Conservation (phyloP, 2,888 invertebrate species). For the Terebella lapidaria region DNA sequence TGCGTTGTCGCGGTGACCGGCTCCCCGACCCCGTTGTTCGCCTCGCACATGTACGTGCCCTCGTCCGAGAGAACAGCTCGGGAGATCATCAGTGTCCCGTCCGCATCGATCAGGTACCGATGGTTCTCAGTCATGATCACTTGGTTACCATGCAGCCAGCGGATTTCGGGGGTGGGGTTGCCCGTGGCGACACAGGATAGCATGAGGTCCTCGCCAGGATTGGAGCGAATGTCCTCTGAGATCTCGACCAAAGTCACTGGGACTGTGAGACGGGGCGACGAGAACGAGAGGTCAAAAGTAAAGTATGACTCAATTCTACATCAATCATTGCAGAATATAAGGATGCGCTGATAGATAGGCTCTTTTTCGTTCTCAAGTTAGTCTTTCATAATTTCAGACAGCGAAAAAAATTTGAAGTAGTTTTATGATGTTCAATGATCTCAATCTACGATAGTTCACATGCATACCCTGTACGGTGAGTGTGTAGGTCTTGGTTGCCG, state of each 20-base stretch:
- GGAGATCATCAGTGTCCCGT: slow-evolving; percentile 50
- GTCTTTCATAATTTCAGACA: not conserved
- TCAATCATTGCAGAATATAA: no score
- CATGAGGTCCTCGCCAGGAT: not conserved
- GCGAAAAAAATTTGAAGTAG: no score
- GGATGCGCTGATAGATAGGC: not conserved
- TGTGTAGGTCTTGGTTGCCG: slow-evolving; percentile 9
- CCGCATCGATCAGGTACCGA: not conserved
- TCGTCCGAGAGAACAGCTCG: slow-evolving; percentile 66
- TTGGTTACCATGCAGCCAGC: slow-evolving; percentile 3
- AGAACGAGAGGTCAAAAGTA: no score
- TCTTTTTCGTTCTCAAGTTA: not conserved
- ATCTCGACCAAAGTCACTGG: not conserved
- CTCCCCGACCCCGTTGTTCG: slow-evolving; percentile 68
- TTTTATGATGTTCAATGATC: no score
- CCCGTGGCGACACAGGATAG: slow-evolving; percentile 5
- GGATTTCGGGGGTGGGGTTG: slow-evolving; percentile 4
- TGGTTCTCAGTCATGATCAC: not conserved
- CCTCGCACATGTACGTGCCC: slow-evolving; percentile 79
- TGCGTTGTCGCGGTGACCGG: slow-evolving; percentile 64
- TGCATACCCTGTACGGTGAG: slow-evolving; percentile 9
- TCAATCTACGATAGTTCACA: not conserved
- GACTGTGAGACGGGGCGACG: slow-evolving; percentile 3
- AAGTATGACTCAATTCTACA: no score
- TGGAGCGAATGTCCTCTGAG: not conserved